Conservation (phyloP, 1,140 invertebrate species). For the Caenorhabditis inopinata region DNA sequence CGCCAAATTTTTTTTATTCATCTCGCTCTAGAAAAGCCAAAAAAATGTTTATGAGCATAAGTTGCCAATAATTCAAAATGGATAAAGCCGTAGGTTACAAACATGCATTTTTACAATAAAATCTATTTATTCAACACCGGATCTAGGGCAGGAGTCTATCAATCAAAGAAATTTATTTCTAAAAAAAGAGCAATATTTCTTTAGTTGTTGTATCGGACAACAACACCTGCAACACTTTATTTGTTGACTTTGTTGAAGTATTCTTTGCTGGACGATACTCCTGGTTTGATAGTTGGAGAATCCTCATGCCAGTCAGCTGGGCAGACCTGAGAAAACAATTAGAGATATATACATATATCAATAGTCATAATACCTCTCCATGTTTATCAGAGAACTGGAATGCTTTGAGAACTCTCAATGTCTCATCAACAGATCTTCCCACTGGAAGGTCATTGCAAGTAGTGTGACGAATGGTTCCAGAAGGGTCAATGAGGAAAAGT, state of each 20-base stretch:
- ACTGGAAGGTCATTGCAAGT: slow-evolving; percentile 80
- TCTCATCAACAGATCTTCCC: slow-evolving; percentile 87
- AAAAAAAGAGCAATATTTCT: too few species aligned
- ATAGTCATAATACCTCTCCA: slow-evolving; percentile 74
- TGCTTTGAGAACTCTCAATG: slow-evolving; percentile 82
- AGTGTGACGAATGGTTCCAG: slow-evolving; percentile 71
- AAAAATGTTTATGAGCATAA: background rate
- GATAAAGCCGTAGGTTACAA: too few species aligned
- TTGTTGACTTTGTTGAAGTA: slow-evolving; percentile 64
- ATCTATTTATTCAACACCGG: background rate
- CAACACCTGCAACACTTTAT: background rate
- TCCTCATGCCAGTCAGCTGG: slow-evolving; percentile 63
- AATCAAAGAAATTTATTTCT: too few species aligned
- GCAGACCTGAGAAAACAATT: slow-evolving; percentile 55
- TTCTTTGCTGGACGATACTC: slow-evolving; percentile 55
- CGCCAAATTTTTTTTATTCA: slow-evolving; percentile 42
- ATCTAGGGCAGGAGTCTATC: too few species aligned
- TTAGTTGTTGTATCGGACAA: background rate
- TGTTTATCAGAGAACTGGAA: slow-evolving; percentile 89
- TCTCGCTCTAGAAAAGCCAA: background rate
- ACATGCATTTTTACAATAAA: too few species aligned
- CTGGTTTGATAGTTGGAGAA: slow-evolving; percentile 51
- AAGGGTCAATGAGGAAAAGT: slow-evolving; percentile 73
- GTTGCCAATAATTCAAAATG: too few species aligned
- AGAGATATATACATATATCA: background rate